These are phyloP conservation scores for Malurus melanocephalus DNA, from an alignment of 2,113 vertebrate species.

Conservation along the genomic window DNA sequence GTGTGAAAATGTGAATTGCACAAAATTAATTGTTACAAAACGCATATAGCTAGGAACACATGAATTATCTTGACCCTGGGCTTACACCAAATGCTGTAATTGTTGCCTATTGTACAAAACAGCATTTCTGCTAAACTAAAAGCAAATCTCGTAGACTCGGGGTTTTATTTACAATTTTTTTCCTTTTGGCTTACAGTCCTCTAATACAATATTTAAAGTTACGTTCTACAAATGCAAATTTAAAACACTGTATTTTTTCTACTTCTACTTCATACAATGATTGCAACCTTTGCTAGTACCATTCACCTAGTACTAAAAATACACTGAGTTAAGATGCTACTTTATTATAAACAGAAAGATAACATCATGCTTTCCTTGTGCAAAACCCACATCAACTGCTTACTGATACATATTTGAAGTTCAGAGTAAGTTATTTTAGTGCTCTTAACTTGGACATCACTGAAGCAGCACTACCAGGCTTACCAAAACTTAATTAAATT, in stretches of 20 bases:
- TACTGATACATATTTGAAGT: not conserved
- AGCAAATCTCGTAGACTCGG: not conserved
- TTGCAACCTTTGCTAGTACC: not conserved
- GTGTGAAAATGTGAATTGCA: not conserved
- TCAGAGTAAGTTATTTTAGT: not conserved
- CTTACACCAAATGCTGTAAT: rapidly evolving
- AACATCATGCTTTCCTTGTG: not conserved
- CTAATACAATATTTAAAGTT: not conserved
- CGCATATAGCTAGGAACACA: not conserved
- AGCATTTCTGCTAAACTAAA: not conserved
- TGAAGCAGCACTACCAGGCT: not conserved
- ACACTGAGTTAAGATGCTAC: not conserved
- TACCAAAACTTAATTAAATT: conserved; percentile 29
- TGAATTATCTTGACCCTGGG: not conserved
- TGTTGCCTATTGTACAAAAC: not conserved
- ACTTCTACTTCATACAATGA: not conserved
- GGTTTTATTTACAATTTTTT: not conserved
- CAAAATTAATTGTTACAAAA: not conserved
- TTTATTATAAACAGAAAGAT: not conserved
- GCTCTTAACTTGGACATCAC: not conserved
- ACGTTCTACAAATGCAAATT: not conserved
- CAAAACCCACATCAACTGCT: not conserved
- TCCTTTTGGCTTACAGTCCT: not conserved
- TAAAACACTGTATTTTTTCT: not conserved
- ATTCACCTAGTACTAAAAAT: not conserved